Conservation (phyloP, 2,888 invertebrate genomes). For the Baccha elongata region DNA sequence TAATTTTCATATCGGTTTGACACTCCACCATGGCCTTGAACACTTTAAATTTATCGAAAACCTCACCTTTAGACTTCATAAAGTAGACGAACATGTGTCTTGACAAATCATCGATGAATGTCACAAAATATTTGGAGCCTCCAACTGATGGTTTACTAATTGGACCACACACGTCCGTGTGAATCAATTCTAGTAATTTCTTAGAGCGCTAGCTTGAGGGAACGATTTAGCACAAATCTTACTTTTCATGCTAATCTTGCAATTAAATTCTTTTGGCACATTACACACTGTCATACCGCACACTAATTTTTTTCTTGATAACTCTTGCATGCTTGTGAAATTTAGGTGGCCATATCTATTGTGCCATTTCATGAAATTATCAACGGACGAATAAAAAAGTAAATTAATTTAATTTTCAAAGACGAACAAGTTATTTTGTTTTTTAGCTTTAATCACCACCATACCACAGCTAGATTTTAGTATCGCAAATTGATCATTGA, state of each 20-base stretch:
- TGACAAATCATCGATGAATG: too few relatives aligned
- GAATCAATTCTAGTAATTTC: constrained; percentile 49
- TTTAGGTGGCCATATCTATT: not conserved
- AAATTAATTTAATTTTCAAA: not conserved
- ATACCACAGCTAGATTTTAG: not conserved
- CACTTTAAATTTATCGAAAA: constrained; percentile 44
- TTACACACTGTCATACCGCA: constrained; percentile 19
- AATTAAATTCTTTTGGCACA: constrained; percentile 10
- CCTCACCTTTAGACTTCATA: constrained; percentile 1
- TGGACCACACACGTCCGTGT: constrained; percentile 67
- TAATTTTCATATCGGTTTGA: constrained; percentile 39
- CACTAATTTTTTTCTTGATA: constrained; percentile 10
- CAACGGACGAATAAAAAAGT: not conserved
- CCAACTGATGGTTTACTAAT: constrained; percentile 58
- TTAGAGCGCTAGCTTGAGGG: constrained; percentile 28
- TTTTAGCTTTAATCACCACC: not conserved
- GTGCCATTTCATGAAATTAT: constrained; percentile 27
- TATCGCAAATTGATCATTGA: not conserved
- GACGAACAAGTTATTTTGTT: not conserved
- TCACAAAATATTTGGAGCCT: constrained; percentile 19
- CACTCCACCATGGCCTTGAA: constrained; percentile 61
- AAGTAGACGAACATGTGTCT: too few relatives aligned
- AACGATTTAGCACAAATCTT: constrained; percentile 41
- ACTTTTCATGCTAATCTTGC: constrained; percentile 49
- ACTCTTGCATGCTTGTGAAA: not conserved